Evolutionary conservation across 2,113 vertebrate species (phyloP).

Genomic region (Suncus etruscus): DNA sequence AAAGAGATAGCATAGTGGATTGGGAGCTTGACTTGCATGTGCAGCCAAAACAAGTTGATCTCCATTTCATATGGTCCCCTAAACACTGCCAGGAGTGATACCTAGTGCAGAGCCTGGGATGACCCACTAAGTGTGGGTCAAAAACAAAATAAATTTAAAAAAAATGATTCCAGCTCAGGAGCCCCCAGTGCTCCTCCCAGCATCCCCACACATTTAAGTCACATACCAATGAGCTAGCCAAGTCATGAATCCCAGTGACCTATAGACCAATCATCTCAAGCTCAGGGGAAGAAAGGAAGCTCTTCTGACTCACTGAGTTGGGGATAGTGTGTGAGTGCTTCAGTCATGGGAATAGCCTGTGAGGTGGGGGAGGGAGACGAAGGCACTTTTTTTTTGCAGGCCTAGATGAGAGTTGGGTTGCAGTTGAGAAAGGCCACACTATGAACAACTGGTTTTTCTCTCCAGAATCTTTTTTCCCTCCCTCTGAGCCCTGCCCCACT

Average conservation of each 20-base stretch:
- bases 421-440: too few relatives aligned
- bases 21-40: too few relatives aligned
- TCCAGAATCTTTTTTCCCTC: too few relatives aligned
- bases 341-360: constrained; percentile 84
- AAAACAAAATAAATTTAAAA: too few relatives aligned
- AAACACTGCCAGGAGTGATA: too few relatives aligned
- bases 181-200: not conserved
- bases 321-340: constrained; percentile 81
- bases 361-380: not conserved
- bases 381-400: not conserved
- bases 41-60: too few relatives aligned
- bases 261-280: not conserved
- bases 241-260: not conserved
- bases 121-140: too few relatives aligned
- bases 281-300: not conserved
- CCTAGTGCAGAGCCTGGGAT: too few relatives aligned
- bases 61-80: too few relatives aligned
- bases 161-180: not conserved
- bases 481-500: not conserved
- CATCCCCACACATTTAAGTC: not conserved
- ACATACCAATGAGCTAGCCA: not conserved
- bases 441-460: not conserved
- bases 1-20: too few relatives aligned
- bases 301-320: constrained; percentile 83
- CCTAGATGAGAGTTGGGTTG: accelerated